A percentile compares a stretch with the other conserved stretches of the same genome.
These are phyloP conservation scores for Drosophila funebris DNA, from an alignment of 1,140 invertebrate species.

Conservation along the genomic window DNA sequence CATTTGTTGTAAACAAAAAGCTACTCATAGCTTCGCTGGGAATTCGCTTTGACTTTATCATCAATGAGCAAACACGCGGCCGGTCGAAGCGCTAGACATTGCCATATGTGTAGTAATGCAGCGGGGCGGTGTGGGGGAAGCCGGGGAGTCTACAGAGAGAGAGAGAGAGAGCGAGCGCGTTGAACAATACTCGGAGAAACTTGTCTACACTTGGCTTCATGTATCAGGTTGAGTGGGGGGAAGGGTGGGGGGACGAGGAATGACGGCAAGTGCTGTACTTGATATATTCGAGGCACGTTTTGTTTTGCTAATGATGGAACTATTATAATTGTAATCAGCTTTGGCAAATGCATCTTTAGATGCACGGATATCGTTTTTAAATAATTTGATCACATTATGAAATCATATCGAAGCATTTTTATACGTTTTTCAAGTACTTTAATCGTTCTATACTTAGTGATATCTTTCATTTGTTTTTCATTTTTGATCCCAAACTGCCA, in stretches of 20 bases:
- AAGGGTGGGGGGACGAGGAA: not conserved
- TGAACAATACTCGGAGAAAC: not conserved
- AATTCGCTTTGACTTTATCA: slow-evolving; percentile 52
- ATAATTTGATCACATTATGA: not conserved
- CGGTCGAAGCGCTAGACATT: slow-evolving; percentile 34
- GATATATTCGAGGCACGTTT: slow-evolving; percentile 2
- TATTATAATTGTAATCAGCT: not conserved
- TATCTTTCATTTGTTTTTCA: slow-evolving; percentile 22
- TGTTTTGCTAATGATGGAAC: slow-evolving; percentile 5
- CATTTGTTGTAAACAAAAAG: slow-evolving; percentile 69
- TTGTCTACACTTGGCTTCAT: slow-evolving; percentile 1
- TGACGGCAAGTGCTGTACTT: slow-evolving; percentile 12
- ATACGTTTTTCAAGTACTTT: slow-evolving; percentile 10
- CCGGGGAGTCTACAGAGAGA: slow-evolving; percentile 1
- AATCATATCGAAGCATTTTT: not conserved
- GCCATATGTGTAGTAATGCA: not conserved
- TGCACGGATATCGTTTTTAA: slow-evolving; percentile 9
- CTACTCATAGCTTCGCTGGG: slow-evolving; percentile 33
- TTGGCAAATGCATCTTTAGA: not conserved
- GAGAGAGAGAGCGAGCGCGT: not conserved
- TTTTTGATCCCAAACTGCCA: slow-evolving; percentile 37
- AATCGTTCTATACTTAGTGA: not conserved
- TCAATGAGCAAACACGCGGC: slow-evolving; percentile 62
- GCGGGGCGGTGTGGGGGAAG: not conserved
- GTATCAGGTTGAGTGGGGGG: too few relatives aligned